Evolutionary conservation across 2,797 vertebrate genomes (phyloP).

Genomic region (Valencia hispanica): DNA sequence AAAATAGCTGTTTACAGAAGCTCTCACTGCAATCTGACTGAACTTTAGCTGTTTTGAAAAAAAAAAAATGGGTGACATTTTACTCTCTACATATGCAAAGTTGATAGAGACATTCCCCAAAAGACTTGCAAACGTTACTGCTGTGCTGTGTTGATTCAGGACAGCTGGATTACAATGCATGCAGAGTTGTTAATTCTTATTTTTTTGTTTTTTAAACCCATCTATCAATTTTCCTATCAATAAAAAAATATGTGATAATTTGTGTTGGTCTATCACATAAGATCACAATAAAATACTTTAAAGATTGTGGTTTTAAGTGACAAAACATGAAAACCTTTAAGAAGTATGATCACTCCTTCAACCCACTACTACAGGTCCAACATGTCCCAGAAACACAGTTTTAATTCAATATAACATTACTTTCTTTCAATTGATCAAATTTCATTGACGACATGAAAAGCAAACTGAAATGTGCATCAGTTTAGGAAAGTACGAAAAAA

Average conservation of each 20-base stretch:
- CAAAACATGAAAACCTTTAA: not conserved
- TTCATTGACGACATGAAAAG: not conserved
- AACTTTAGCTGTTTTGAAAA: not conserved
- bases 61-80: not conserved
- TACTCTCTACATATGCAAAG: not conserved
- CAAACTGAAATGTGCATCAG: not conserved
- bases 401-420: not conserved
- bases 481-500: not conserved
- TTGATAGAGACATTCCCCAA: not conserved
- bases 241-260: not conserved
- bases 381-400: not conserved
- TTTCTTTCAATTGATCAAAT: not conserved
- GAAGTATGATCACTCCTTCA: not conserved
- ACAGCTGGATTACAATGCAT: not conserved
- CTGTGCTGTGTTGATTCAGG: not conserved
- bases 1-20: not conserved
- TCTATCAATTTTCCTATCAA: not conserved
- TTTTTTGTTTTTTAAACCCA: not conserved
- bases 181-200: not conserved
- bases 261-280: not conserved
- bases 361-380: conserved; percentile 6
- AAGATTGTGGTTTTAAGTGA: not conserved
- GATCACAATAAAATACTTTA: not conserved
- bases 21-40: not conserved
- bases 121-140: not conserved